Evolutionary conservation across 2,113 vertebrate genomes (phyloP), one percentile per base, ranked within the genome.

Genomic region (Nothobranchius kuhntae): DNA sequence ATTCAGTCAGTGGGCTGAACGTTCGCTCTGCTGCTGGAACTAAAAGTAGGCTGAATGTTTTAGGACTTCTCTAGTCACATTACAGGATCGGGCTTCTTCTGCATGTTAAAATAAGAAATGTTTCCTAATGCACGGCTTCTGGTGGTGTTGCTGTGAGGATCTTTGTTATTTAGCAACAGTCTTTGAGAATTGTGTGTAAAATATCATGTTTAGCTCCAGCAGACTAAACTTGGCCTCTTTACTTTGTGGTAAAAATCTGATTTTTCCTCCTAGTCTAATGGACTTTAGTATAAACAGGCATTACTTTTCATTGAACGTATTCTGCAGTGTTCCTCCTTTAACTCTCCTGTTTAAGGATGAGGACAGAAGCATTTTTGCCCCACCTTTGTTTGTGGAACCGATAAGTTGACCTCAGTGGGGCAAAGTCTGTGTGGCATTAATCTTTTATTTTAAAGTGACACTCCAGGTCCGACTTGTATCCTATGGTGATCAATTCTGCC

Each of bases 381-480:
- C 82, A 83, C 84, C 86, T 47, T 79, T 88, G 61, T 84, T 85
- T 83, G 73, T 65, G 15, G 17, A 78, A 65, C 60, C 61, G 70
- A 73, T 78, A 73, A 59, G 44, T 30, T 30, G 54, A 46, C 47
- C 61, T 66, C 50, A 24, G 17, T 56, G 2, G 85, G 75, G 6
- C 72, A 83, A 85, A 85, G 82, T 81, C 77, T 72, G 30, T 57
- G 12, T 64, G 30, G 17, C 61, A 78, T 63, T 81, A 38, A 56
- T 63, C 69, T 51, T 62, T 36, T 47, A 15, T 58, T 69, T 67
- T 48, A 58, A 60, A 63, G 61, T 44, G 53, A 53, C 26, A 44
- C 21, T 54, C 15, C 11, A 36, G 7, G 6, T 50, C 13, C 15
- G 6, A 38, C 9, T 7, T 52, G 15, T 1, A 3, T 48, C 24